These are phyloP conservation scores for Sebastes melanostomus DNA, from an alignment of 2,797 vertebrate species.

Conservation along the genomic window DNA sequence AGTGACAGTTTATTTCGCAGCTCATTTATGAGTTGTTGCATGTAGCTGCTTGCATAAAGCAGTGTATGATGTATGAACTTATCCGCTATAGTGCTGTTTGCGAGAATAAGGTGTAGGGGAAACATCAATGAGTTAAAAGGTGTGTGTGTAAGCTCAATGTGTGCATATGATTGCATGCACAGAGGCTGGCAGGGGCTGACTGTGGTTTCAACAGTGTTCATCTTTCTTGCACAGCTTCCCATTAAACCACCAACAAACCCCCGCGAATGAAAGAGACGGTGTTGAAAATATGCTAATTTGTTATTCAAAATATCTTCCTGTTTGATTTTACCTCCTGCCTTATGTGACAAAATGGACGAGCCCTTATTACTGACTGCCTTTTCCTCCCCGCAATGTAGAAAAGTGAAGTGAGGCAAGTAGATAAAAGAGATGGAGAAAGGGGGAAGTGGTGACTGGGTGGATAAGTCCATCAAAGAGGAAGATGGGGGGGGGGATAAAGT, in stretches of 20 bases:
- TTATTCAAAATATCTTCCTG: slow-evolving; percentile 1
- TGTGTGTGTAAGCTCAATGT: neutral
- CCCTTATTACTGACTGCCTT: neutral
- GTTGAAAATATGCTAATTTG: slow-evolving; percentile 10
- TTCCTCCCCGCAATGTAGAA: neutral
- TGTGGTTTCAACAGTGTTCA: slow-evolving; percentile 61
- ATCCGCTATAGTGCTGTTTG: neutral
- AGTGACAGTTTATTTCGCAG: slow-evolving; percentile 18
- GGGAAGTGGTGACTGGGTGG: slow-evolving; percentile 21
- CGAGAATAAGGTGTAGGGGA: slow-evolving; percentile 1
- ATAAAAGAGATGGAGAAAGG: slow-evolving; percentile 36
- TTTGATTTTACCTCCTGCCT: neutral
- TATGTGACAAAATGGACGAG: neutral
- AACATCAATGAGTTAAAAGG: slow-evolving; percentile 23
- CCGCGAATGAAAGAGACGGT: slow-evolving; percentile 22
- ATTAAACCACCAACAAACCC: slow-evolving; percentile 47
- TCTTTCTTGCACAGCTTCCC: slow-evolving; percentile 49
- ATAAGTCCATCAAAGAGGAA: slow-evolving; percentile 25
- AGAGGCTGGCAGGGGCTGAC: neutral
- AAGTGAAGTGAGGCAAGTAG: slow-evolving; percentile 5
- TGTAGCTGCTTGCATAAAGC: neutral
- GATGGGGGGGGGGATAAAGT: neutral
- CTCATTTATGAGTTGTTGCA: slow-evolving; percentile 21
- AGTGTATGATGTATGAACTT: neutral
- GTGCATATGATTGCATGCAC: neutral